Base-by-base conservation (phyloP, 2,113 vertebrate genomes). In the Cepphus grylle region DNA sequence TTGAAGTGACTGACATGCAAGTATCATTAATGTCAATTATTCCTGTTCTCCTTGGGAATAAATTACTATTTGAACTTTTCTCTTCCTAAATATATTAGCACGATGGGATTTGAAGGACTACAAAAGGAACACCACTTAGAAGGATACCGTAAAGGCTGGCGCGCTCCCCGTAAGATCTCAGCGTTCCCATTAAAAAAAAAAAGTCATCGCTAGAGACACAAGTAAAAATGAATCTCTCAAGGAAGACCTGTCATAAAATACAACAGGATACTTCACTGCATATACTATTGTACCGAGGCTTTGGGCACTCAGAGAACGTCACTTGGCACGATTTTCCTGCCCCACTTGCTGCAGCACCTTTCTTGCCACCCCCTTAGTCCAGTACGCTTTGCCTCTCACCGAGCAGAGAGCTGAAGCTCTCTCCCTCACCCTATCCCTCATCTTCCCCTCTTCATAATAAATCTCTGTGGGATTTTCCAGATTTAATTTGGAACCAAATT, bases 11-110 rank as follows among this genome's bases (percentile, higher is more conserved):
- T 94, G 95, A 90, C 94, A 87, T 9, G 65, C 65, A 96, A 78
- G 65, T 40, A 84, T 50, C 89, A 85, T 91, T 90, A 79, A 76
- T 85, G 89, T 52, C 92, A 82, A 96, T 95, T 93, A 91, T 25
- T 58, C 56, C 82, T 47, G 36, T 78, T 95, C 93, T 95, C 53
- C 42, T 74, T 53, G 66, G 74, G 61, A 95, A 73, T 81, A 94
- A 90, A 93, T 91, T 43, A 43, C 80, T 63, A 56, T 76, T 63
- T 59, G 80, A 91, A 83, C 67, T 77, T 81, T 59, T 72, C 43
- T 70, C 42, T 55, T 34, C 74, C 70, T 80, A 72, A 85, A 83
- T 38, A 71, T 34, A 77, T 79, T 40, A 82, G 2, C 20, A 58
- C 59, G n/a, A 43, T 34, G 65, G 40, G 74, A 79, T 69, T 2